Evolutionary conservation across 2,113 vertebrate genomes (phyloP).

Genomic region (Ctenomys sociabilis): DNA sequence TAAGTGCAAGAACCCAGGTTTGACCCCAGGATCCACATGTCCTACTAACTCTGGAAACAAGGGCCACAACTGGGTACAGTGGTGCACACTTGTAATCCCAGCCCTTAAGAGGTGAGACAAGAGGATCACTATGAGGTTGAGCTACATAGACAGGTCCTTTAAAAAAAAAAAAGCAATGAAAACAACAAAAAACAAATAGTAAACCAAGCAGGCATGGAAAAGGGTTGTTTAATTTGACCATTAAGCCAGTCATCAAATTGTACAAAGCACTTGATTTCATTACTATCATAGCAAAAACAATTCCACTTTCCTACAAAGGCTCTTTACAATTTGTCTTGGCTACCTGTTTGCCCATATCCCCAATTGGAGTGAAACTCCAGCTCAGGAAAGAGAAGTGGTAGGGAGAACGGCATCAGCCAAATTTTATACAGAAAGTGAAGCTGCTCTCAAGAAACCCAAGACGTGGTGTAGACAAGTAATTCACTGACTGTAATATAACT

Average conservation of each 20-base stretch:
- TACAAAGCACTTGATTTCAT: background rate
- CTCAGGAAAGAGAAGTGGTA: background rate
- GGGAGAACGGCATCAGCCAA: background rate
- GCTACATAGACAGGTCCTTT: too few relatives aligned
- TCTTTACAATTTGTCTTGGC: background rate
- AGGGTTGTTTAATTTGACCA: background rate
- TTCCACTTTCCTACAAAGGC: background rate
- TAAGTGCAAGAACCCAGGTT: too few relatives aligned
- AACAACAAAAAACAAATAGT: background rate
- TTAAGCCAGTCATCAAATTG: background rate
- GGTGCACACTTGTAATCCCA: too few relatives aligned
- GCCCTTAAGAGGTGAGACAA: too few relatives aligned
- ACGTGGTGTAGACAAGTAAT: background rate
- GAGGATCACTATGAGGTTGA: too few relatives aligned
- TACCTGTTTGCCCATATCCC: background rate
- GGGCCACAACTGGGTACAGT: too few relatives aligned
- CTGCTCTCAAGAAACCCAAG: slow-evolving; percentile 5
- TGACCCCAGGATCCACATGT: too few relatives aligned
- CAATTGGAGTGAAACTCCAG: background rate
- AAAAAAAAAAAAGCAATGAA: too few relatives aligned
- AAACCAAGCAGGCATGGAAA: background rate
- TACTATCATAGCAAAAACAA: background rate
- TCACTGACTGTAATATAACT: background rate
- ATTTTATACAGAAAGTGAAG: background rate
- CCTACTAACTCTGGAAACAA: too few relatives aligned